Conservation (phyloP, 2,888 invertebrate species). For the Beris chalybata region DNA sequence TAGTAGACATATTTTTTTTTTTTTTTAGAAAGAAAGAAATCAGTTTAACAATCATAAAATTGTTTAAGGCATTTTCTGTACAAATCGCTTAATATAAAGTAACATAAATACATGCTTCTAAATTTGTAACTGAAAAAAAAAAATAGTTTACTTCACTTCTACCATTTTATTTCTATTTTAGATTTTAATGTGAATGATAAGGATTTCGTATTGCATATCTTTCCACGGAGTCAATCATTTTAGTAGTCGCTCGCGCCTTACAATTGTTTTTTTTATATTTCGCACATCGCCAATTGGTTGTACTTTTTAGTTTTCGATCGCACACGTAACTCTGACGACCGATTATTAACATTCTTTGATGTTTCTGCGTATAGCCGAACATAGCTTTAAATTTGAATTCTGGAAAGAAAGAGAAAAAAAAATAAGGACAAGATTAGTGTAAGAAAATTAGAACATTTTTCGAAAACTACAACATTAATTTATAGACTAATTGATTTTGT, state of each 20-base stretch:
- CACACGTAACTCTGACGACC: constrained; percentile 50
- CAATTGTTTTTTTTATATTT: constrained; percentile 48
- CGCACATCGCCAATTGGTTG: constrained; percentile 54
- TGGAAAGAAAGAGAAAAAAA: constrained; percentile 9
- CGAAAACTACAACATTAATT: no score
- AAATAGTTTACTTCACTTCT: no score
- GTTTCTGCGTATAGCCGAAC: constrained; percentile 52
- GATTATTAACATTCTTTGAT: constrained; percentile 49
- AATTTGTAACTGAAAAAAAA: no score
- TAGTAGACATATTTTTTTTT: no score
- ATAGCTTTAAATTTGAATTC: constrained; percentile 37
- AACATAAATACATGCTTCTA: no score
- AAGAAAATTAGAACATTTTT: no score
- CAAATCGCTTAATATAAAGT: no score
- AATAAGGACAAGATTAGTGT: background rate
- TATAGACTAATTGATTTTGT: no score
- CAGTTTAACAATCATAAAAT: no score
- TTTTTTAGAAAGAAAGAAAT: no score
- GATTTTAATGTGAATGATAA: constrained; percentile 42
- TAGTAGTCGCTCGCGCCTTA: constrained; percentile 54
- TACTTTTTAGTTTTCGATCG: constrained; percentile 52
- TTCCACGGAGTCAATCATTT: constrained; percentile 47
- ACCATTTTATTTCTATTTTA: no score
- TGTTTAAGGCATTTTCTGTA: no score
- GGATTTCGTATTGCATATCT: constrained; percentile 47